phyloP scores from a whole-genome alignment of 2,113 vertebrate genomes.

The Cheilinus undulatus region DNA sequence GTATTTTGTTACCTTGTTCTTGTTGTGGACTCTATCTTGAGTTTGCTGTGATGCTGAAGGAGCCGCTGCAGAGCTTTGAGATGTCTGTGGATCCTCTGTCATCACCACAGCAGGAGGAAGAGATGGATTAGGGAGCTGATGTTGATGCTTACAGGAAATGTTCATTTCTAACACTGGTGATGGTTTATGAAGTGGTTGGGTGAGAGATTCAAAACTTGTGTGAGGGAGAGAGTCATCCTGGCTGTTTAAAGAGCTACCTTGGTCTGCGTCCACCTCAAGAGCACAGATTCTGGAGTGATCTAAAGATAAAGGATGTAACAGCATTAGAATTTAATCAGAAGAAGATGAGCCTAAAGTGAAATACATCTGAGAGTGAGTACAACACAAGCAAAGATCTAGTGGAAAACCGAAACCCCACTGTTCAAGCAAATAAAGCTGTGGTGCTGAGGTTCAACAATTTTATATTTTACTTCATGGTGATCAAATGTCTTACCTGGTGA shows the following conservation, averaged over 20 bases:
- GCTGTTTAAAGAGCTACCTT: constrained; percentile 85
- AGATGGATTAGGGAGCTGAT: constrained; percentile 63
- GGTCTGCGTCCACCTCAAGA: constrained; percentile 85
- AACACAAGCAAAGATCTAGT: too few relatives aligned
- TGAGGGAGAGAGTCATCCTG: constrained; percentile 86
- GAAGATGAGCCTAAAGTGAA: too few relatives aligned
- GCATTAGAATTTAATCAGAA: too few relatives aligned
- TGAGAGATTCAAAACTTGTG: constrained; percentile 10
- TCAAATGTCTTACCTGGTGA: constrained; percentile 80
- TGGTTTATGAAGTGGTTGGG: neutral
- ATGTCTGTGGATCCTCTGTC: constrained; percentile 18
- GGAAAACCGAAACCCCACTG: too few relatives aligned
- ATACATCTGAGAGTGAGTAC: too few relatives aligned
- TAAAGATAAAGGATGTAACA: too few relatives aligned
- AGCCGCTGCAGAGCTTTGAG: constrained; percentile 50
- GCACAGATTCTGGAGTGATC: constrained; percentile 86
- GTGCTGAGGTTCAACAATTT: neutral
- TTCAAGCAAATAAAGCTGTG: too few relatives aligned
- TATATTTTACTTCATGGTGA: neutral
- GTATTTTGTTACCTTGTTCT: constrained; percentile 83
- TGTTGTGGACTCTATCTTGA: constrained; percentile 80
- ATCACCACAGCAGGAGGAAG: constrained; percentile 47
- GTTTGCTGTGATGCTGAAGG: constrained; percentile 64
- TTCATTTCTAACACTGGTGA: neutral
- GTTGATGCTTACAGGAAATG: constrained; percentile 48